Evolutionary conservation across 2,113 vertebrate species (phyloP).

Genomic region (Calidris pugnax): DNA sequence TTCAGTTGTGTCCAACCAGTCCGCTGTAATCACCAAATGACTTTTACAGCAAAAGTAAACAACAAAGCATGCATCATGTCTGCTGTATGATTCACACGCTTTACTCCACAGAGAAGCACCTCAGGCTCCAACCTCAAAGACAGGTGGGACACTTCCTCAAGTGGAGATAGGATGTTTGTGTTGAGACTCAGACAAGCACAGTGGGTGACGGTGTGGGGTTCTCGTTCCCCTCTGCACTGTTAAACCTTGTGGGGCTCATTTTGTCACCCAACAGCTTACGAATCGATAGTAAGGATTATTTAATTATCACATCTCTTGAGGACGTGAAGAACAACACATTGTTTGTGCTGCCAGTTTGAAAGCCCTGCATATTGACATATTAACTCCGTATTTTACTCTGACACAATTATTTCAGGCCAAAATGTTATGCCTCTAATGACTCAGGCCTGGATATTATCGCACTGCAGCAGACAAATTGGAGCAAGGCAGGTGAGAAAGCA

Average conservation of each 20-base stretch:
- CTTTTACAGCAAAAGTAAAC: not conserved
- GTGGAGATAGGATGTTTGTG: not conserved
- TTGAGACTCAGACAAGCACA: not conserved
- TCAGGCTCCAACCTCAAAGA: not conserved
- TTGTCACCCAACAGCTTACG: not conserved
- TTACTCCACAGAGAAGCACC: not conserved
- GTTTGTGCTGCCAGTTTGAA: not conserved
- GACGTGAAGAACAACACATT: not conserved
- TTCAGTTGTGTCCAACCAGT: not conserved
- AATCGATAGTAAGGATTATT: not conserved
- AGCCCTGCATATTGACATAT: not conserved
- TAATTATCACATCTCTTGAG: not conserved
- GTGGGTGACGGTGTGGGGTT: rapidly evolving
- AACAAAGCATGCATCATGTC: not conserved
- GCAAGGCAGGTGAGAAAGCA: not conserved
- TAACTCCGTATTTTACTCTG: not conserved
- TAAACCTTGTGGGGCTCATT: not conserved
- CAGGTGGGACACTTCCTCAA: not conserved
- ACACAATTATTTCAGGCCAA: not conserved
- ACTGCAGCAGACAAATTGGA: not conserved
- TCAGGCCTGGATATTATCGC: not conserved
- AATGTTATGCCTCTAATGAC: not conserved
- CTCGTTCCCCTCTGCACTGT: not conserved
- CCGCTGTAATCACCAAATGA: not conserved
- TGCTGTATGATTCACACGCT: not conserved